Conservation (phyloP, 1,140 invertebrate genomes). For the Platyura marginata region DNA sequence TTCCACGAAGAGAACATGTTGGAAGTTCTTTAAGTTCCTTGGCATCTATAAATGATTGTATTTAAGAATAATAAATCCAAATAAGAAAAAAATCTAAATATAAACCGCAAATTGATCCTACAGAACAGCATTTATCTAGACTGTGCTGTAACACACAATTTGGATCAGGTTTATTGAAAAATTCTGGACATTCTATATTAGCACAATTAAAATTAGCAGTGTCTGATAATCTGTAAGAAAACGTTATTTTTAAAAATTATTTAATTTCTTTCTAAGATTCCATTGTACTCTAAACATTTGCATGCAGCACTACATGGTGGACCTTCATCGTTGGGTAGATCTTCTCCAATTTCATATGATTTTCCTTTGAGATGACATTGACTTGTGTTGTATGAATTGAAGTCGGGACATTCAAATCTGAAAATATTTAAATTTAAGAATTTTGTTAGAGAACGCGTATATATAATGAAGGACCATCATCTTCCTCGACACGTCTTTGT, state of each 20-base stretch:
- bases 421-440: not conserved
- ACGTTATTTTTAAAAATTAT: not conserved
- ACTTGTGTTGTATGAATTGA: not conserved
- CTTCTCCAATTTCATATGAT: not conserved
- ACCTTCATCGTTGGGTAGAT: not conserved
- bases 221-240: not conserved
- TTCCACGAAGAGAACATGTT: constrained; percentile 26
- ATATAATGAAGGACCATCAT: too few species aligned
- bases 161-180: constrained; percentile 16
- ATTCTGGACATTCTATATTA: constrained; percentile 27
- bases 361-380: constrained; percentile 1
- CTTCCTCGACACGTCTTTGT: too few species aligned
- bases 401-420: constrained; percentile 1
- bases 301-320: not conserved
- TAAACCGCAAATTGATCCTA: constrained; percentile 24
- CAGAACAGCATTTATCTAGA: constrained; percentile 25
- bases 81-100: constrained; percentile 1
- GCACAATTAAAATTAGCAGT: constrained; percentile 19
- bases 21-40: constrained; percentile 22
- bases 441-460: too few species aligned
- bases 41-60: constrained; percentile 1
- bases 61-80: not conserved
- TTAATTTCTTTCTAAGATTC: not conserved
- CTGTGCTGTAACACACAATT: constrained; percentile 23
- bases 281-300: not conserved